These are phyloP conservation scores for Megalops cyprinoides DNA, from an alignment of 2,797 vertebrate genomes.

Conservation along the genomic window DNA sequence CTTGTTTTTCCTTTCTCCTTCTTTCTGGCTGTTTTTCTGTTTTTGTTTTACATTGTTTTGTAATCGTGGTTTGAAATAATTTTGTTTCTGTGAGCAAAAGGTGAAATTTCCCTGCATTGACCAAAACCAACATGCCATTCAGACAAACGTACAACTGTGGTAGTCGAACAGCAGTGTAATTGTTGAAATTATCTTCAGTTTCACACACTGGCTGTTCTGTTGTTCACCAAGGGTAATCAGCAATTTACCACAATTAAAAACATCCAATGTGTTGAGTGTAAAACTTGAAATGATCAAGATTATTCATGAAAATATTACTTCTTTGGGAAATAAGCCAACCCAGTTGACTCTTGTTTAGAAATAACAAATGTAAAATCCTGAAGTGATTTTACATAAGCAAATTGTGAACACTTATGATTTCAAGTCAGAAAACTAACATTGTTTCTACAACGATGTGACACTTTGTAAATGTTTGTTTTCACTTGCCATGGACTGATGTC, in stretches of 20 bases:
- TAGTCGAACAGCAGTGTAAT: too few relatives aligned
- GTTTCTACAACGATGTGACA: background rate
- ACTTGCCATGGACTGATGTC: too few relatives aligned
- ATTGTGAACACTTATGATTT: slow-evolving; percentile 5
- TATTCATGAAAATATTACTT: background rate
- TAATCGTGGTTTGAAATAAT: slow-evolving; percentile 78
- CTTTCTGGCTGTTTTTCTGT: slow-evolving; percentile 39
- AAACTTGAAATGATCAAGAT: background rate
- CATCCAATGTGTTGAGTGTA: background rate
- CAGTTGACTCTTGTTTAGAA: slow-evolving; percentile 76
- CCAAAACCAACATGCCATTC: background rate
- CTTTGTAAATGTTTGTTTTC: background rate
- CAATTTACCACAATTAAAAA: too few relatives aligned
- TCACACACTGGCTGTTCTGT: too few relatives aligned
- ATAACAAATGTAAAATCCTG: slow-evolving; percentile 53
- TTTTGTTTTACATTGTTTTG: slow-evolving; percentile 61
- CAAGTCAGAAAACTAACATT: background rate
- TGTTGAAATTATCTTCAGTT: too few relatives aligned
- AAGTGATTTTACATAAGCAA: background rate
- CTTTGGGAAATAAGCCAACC: slow-evolving; percentile 33
- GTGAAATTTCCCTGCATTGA: too few relatives aligned
- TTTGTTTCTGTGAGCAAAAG: slow-evolving; percentile 61
- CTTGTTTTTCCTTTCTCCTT: slow-evolving; percentile 60
- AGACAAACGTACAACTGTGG: background rate
- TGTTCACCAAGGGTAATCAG: too few relatives aligned